These are phyloP conservation scores for Nasua narica DNA, from an alignment of 2,797 vertebrate genomes.

Conservation along the genomic window DNA sequence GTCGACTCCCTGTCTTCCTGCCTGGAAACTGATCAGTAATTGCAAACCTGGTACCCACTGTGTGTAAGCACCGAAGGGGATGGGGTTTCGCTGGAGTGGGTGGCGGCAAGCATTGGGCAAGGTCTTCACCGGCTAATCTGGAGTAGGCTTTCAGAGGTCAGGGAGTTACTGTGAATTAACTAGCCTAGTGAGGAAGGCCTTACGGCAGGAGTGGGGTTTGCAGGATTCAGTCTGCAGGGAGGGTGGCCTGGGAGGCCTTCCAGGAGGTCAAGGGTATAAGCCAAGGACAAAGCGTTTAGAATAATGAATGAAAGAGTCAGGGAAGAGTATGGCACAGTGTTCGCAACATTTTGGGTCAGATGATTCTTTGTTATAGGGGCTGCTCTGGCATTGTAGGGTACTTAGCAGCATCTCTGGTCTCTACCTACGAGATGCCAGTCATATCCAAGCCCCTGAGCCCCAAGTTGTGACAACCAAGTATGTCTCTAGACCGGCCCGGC, in stretches of 20 bases:
- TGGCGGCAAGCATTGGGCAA: background rate
- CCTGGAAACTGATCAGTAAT: background rate
- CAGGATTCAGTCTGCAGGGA: background rate
- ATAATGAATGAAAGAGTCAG: background rate
- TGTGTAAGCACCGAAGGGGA: background rate
- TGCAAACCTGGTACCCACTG: background rate
- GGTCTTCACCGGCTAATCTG: background rate
- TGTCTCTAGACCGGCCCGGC: background rate
- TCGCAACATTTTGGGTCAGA: background rate
- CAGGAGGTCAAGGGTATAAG: background rate
- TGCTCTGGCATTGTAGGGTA: background rate
- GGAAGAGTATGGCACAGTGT: background rate
- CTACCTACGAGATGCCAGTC: background rate
- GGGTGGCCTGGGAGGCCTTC: background rate
- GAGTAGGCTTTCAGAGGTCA: background rate
- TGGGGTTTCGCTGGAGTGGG: background rate
- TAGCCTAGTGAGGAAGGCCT: background rate
- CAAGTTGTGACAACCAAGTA: background rate
- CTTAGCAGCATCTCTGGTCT: background rate
- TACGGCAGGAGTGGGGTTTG: background rate
- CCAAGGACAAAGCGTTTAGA: background rate
- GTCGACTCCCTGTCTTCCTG: background rate
- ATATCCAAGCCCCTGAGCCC: background rate
- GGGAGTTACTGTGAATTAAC: background rate
- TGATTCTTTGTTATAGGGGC: background rate